Conservation (phyloP, 2,797 vertebrate genomes). For the Hypotaenidia philippensis region DNA sequence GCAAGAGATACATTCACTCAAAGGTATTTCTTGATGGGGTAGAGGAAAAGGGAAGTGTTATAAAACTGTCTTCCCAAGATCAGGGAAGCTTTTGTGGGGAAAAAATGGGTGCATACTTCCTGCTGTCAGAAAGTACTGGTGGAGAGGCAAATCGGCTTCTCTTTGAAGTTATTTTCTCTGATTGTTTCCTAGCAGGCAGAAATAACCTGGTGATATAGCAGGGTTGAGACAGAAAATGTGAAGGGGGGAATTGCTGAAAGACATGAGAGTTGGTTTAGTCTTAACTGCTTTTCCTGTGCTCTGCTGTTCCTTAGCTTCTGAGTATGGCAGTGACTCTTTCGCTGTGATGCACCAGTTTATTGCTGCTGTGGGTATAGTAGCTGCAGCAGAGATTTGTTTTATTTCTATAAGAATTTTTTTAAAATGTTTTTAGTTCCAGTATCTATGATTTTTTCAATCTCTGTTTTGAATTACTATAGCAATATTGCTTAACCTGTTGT, state of each 20-base stretch:
- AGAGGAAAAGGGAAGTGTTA: neutral
- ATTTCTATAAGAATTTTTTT: neutral
- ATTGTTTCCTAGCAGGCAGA: neutral
- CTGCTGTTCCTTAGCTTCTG: neutral
- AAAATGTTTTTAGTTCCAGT: neutral
- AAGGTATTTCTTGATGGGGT: neutral
- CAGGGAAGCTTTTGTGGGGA: neutral
- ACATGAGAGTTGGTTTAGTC: neutral
- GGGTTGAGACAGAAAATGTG: neutral
- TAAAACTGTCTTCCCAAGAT: neutral
- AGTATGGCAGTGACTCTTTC: neutral
- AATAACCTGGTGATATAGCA: neutral
- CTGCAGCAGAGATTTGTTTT: neutral
- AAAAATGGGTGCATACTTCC: neutral
- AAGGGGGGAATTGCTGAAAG: neutral
- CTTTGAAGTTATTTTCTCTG: neutral
- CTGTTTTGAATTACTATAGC: neutral
- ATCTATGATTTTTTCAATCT: neutral
- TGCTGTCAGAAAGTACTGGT: neutral
- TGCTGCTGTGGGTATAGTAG: neutral
- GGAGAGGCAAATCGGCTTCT: neutral
- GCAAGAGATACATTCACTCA: neutral
- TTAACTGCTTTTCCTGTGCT: neutral
- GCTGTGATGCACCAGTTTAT: neutral
- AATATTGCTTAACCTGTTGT: neutral